phyloP scores from a whole-genome alignment of 2,797 vertebrate genomes.

The Tadarida brasiliensis region DNA sequence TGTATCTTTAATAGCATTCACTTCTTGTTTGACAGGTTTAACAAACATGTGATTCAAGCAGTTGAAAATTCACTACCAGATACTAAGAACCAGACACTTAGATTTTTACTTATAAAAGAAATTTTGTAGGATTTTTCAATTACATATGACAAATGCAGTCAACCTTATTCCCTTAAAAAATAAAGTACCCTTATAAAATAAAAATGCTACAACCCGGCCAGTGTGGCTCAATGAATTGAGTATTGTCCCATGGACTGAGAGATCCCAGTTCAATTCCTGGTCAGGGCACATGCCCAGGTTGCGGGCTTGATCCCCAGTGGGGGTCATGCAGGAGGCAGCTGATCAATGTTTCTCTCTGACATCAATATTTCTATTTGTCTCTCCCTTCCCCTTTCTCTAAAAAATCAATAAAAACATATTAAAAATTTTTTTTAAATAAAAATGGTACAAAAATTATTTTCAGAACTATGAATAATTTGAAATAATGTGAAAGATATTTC shows the following conservation, averaged over 20 bases:
- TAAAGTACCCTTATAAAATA: slow-evolving; percentile 10
- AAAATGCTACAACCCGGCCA: no score
- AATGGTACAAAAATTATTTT: slow-evolving; percentile 26
- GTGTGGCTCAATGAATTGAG: no score
- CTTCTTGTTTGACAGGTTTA: slow-evolving; percentile 68
- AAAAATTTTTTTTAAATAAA: neutral
- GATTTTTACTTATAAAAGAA: slow-evolving; percentile 53
- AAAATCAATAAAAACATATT: no score
- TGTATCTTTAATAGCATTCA: slow-evolving; percentile 67
- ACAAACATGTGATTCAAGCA: slow-evolving; percentile 64
- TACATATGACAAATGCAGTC: neutral
- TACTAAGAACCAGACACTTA: slow-evolving; percentile 5
- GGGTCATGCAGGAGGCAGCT: no score
- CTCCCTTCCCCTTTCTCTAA: no score
- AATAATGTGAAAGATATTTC: slow-evolving; percentile 17
- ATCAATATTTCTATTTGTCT: no score
- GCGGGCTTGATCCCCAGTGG: no score
- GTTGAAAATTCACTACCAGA: slow-evolving; percentile 43
- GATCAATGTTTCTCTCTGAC: no score
- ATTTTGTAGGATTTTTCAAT: slow-evolving; percentile 50
- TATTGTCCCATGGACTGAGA: no score
- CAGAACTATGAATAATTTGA: slow-evolving; percentile 36
- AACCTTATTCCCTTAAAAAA: slow-evolving; percentile 50
- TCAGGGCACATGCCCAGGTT: no score
- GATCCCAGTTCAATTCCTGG: no score